Conservation (phyloP, 2,113 vertebrate species). For the Apteryx mantelli region DNA sequence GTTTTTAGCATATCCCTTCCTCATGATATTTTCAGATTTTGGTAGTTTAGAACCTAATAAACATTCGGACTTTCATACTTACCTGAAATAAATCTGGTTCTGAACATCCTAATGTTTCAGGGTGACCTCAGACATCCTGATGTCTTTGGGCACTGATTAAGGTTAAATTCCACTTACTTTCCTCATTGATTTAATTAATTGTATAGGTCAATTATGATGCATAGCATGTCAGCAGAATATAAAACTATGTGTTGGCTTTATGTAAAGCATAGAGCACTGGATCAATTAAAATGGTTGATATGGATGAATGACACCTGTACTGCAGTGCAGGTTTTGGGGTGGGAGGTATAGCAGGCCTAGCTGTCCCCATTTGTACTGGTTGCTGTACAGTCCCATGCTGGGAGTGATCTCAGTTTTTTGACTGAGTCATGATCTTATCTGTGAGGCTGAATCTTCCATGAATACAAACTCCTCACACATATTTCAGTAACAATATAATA, state of each 20-base stretch:
- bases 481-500: neutral
- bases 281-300: neutral
- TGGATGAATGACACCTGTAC: neutral
- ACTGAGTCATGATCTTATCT: neutral
- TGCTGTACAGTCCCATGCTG: neutral
- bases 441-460: neutral
- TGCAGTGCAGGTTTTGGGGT: neutral
- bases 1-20: neutral
- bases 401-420: neutral
- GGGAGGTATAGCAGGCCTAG: neutral
- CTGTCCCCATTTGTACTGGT: neutral
- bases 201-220: constrained; percentile 59
- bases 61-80: neutral
- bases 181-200: constrained; percentile 53
- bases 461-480: neutral
- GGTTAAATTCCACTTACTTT: constrained; percentile 56
- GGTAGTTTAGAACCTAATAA: neutral
- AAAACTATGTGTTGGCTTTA: neutral
- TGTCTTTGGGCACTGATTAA: constrained; percentile 54
- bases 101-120: neutral
- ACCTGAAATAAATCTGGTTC: neutral
- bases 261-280: neutral
- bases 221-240: constrained; percentile 45
- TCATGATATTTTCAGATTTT: neutral
- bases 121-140: constrained; percentile 18